Evolutionary conservation across 2,797 vertebrate genomes (phyloP).

Genomic region (Myotis findleyi): DNA sequence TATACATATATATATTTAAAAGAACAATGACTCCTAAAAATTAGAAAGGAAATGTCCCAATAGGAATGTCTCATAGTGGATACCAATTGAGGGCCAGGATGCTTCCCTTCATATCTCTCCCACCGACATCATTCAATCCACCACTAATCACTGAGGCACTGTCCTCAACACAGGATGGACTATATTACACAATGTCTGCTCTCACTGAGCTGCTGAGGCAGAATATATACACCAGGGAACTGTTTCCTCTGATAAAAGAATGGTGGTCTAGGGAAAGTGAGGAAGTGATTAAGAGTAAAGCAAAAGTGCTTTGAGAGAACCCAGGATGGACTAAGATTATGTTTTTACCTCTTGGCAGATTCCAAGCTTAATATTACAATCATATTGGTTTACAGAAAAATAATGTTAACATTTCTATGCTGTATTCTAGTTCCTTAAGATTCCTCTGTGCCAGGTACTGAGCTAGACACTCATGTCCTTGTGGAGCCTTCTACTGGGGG

Average conservation of each 20-base stretch:
- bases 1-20: too few species aligned
- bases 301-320: constrained; percentile 19
- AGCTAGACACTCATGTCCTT: neutral
- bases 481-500: neutral
- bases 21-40: neutral
- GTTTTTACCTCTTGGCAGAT: neutral
- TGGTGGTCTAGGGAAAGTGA: neutral
- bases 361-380: constrained; percentile 4
- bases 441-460: neutral
- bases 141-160: neutral
- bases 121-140: neutral
- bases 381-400: constrained; percentile 2
- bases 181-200: neutral
- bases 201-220: neutral
- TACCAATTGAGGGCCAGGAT: neutral
- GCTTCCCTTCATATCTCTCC: neutral
- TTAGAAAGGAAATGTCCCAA: neutral
- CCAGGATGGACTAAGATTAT: neutral
- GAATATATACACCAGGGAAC: neutral
- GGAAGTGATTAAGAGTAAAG: neutral
- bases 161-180: neutral
- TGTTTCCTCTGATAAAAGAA: neutral
- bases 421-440: neutral
- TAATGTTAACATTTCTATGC: neutral
- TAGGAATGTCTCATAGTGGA: neutral